Percentiles rank a stretch among this genome's conserved stretches.
These are phyloP conservation scores for Andrena hattorfiana DNA, from an alignment of 2,888 invertebrate genomes.

Conservation along the genomic window DNA sequence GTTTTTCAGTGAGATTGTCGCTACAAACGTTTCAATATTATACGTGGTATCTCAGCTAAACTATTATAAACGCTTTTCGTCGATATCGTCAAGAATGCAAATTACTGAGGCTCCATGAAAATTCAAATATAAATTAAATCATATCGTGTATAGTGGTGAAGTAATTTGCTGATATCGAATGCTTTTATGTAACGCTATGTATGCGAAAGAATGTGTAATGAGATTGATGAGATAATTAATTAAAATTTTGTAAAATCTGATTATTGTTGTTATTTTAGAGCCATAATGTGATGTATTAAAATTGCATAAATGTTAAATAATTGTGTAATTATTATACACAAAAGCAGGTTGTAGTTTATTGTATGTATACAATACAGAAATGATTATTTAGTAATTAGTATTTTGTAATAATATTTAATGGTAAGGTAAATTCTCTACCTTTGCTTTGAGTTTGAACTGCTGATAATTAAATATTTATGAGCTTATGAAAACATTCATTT, in stretches of 20 bases:
- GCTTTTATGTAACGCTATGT: too few relatives aligned
- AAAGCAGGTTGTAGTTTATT: background rate
- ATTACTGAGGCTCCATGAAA: too few relatives aligned
- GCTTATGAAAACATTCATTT: background rate
- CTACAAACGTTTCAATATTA: conserved; percentile 22
- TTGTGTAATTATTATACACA: too few relatives aligned
- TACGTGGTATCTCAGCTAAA: background rate
- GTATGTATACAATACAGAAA: background rate
- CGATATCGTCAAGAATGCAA: too few relatives aligned
- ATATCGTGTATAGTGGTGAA: too few relatives aligned
- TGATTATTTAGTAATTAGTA: conserved; percentile 1
- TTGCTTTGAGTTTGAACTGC: background rate
- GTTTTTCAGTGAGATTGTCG: background rate
- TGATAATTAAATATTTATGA: background rate
- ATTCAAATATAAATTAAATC: too few relatives aligned
- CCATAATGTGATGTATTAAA: conserved; percentile 1
- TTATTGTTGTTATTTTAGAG: conserved; percentile 29
- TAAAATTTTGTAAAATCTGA: conserved; percentile 24
- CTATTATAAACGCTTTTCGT: too few relatives aligned
- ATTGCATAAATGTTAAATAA: background rate
- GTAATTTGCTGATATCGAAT: too few relatives aligned
- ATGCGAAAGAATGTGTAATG: too few relatives aligned
- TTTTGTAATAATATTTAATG: background rate
- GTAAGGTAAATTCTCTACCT: background rate
- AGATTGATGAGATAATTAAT: too few relatives aligned